Conservation (phyloP, 2,113 vertebrate species). For the Apodemus sylvaticus region DNA sequence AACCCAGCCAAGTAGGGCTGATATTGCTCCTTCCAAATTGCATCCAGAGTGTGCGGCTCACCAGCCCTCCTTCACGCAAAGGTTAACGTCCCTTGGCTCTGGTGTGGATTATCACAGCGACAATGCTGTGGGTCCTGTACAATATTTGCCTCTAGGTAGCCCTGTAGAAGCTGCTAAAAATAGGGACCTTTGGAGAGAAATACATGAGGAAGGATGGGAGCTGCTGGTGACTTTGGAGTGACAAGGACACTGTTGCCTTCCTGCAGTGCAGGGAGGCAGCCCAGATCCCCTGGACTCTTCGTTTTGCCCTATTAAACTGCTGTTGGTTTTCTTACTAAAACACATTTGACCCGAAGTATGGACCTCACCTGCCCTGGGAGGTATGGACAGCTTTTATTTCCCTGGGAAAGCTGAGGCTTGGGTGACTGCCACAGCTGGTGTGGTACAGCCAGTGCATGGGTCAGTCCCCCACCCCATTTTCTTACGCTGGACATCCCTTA, state of each 20-base stretch:
- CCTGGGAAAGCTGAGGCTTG: neutral
- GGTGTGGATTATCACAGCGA: rapidly evolving
- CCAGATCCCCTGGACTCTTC: rapidly evolving
- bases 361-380: too few relatives aligned
- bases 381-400: neutral
- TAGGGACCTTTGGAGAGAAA: neutral
- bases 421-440: rapidly evolving
- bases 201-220: neutral
- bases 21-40: neutral
- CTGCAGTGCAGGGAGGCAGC: neutral
- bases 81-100: neutral
- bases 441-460: rapidly evolving
- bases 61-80: rapidly evolving
- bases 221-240: neutral
- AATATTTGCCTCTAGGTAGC: conserved; percentile 6
- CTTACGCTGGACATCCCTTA: rapidly evolving
- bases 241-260: neutral
- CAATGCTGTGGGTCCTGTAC: neutral
- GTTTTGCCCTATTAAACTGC: too few relatives aligned
- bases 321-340: neutral
- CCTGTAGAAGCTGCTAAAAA: conserved; percentile 34
- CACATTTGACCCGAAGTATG: neutral
- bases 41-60: rapidly evolving
- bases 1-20: neutral
- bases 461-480: neutral